phyloP scores from a whole-genome alignment of 2,888 invertebrate genomes.

The Apeira syringaria region DNA sequence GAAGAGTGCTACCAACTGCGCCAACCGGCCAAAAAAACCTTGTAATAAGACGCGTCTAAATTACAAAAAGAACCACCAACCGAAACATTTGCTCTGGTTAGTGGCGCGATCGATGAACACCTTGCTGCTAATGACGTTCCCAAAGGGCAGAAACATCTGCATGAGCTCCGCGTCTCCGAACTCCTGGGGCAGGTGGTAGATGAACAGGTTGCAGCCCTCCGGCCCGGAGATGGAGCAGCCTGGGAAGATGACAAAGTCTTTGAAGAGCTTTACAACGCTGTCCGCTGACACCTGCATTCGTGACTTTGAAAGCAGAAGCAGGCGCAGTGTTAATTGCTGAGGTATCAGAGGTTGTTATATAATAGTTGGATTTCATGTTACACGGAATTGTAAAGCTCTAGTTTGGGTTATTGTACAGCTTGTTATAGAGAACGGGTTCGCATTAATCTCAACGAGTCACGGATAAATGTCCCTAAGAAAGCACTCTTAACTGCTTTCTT shows the following conservation, averaged over 20 bases:
- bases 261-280: slow-evolving; percentile 86
- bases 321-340: background rate
- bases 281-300: slow-evolving; percentile 49
- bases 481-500: too few species aligned
- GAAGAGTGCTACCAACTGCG: too few species aligned
- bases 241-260: slow-evolving; percentile 89
- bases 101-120: slow-evolving; percentile 99
- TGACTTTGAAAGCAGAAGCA: slow-evolving; percentile 17
- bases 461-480: too few species aligned
- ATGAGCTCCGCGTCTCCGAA: slow-evolving; percentile 99
- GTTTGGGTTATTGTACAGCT: background rate
- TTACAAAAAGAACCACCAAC: slow-evolving; percentile 83
- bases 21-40: too few species aligned
- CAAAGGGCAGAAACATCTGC: slow-evolving; percentile 99
- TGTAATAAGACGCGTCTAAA: slow-evolving; percentile 8
- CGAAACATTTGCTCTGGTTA: slow-evolving; percentile 99
- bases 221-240: slow-evolving; percentile 98
- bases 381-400: background rate
- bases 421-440: too few species aligned
- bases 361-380: background rate
- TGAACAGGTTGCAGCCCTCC: slow-evolving; percentile 99
- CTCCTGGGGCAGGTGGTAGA: slow-evolving; percentile 99
- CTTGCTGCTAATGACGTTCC: slow-evolving; percentile 99
- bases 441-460: too few species aligned
- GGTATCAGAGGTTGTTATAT: background rate